A percentile compares a stretch with the other conserved stretches of the same genome.
phyloP scores from a whole-genome alignment of 2,888 invertebrate genomes.

The Horisme vitalbata region DNA sequence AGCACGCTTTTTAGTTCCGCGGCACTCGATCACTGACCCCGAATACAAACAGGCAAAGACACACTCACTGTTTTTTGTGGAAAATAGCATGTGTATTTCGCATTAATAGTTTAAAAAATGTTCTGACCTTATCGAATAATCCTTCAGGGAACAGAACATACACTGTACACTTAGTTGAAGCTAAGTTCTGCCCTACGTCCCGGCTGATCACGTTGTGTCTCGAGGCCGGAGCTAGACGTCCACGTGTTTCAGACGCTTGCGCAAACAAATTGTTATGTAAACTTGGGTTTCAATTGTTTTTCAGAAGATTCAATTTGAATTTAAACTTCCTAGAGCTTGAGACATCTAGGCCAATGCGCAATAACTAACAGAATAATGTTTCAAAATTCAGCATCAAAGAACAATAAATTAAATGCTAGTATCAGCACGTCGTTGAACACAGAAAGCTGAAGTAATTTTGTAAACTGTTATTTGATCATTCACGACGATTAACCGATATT shows the following conservation, averaged over 20 bases:
- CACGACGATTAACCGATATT: too few species aligned
- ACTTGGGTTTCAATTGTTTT: slow-evolving; percentile 37
- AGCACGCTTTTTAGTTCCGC: slow-evolving; percentile 22
- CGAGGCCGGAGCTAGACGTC: slow-evolving; percentile 46
- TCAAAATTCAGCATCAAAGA: too few species aligned
- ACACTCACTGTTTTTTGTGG: slow-evolving; percentile 21
- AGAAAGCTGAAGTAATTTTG: too few species aligned
- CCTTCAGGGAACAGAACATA: background rate
- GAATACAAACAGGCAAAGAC: slow-evolving; percentile 14
- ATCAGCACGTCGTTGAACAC: too few species aligned
- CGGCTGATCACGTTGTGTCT: slow-evolving; percentile 61
- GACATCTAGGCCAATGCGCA: background rate
- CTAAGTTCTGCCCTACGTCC: slow-evolving; percentile 13
- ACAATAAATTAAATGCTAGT: too few species aligned
- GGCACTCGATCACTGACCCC: slow-evolving; percentile 35
- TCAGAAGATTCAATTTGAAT: slow-evolving; percentile 24
- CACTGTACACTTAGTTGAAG: slow-evolving; percentile 11
- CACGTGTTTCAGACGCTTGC: slow-evolving; percentile 50
- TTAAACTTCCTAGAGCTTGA: background rate
- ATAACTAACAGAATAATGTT: too few species aligned
- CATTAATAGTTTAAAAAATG: slow-evolving; percentile 6
- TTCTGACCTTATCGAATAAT: slow-evolving; percentile 4
- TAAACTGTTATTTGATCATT: too few species aligned
- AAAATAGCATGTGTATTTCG: slow-evolving; percentile 19
- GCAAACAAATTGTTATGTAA: slow-evolving; percentile 52